These are phyloP conservation scores for Podocnemis expansa DNA, from an alignment of 2,113 vertebrate genomes.

Conservation along the genomic window DNA sequence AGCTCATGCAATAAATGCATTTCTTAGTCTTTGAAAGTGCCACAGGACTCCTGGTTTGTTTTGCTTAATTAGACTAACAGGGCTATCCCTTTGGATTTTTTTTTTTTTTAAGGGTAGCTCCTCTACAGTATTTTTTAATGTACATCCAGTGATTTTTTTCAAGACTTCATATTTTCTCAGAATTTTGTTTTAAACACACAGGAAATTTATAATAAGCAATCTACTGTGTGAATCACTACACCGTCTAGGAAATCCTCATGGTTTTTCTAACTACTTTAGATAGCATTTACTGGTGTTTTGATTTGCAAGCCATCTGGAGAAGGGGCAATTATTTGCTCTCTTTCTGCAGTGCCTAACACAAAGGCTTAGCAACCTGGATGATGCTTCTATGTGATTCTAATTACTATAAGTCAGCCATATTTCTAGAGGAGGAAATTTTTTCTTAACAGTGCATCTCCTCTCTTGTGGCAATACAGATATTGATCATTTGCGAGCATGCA, in stretches of 20 bases:
- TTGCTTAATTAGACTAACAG: too few relatives aligned
- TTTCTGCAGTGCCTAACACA: background rate
- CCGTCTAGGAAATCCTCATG: background rate
- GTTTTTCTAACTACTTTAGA: background rate
- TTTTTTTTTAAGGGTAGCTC: background rate
- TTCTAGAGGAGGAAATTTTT: background rate
- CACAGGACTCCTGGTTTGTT: too few relatives aligned
- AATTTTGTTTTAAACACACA: background rate
- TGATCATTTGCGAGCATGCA: background rate
- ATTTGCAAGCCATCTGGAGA: background rate
- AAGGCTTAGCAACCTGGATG: background rate
- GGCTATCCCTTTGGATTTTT: too few relatives aligned
- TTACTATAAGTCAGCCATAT: background rate
- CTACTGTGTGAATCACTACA: background rate
- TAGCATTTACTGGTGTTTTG: background rate
- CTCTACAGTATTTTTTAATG: background rate
- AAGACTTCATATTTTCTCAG: background rate
- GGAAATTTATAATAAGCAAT: too few relatives aligned
- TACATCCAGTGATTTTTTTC: background rate
- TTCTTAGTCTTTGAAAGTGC: too few relatives aligned
- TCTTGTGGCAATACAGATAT: background rate
- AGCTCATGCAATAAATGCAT: too few relatives aligned
- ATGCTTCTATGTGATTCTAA: background rate
- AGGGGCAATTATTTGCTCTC: background rate
- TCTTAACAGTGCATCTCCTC: background rate